Percentiles rank a stretch among this genome's conserved stretches.
Evolutionary conservation across 2,797 vertebrate genomes (phyloP).

Genomic region (Chanos chanos): DNA sequence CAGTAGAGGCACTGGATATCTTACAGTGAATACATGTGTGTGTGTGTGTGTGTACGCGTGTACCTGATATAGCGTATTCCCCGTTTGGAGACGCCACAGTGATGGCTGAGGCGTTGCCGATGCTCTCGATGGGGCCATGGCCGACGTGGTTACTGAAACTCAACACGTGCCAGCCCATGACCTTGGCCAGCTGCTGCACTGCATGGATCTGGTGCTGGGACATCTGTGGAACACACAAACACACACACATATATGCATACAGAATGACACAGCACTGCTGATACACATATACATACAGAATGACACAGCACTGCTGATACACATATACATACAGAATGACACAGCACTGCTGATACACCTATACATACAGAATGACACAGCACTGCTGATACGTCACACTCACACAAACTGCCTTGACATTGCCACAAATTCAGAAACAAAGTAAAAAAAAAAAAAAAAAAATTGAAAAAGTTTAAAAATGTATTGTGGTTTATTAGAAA

Average conservation of each 20-base stretch:
- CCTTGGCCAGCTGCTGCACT: slow-evolving; percentile 96
- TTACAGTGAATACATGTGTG: neutral
- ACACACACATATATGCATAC: neutral
- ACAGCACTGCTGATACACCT: neutral
- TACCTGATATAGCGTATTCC: slow-evolving; percentile 93
- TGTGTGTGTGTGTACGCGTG: neutral
- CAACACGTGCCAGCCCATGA: slow-evolving; percentile 98
- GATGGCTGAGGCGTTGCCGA: slow-evolving; percentile 93
- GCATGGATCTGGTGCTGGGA: slow-evolving; percentile 98
- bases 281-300: neutral
- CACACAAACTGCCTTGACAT: too few species aligned
- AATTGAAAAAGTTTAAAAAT: too few species aligned
- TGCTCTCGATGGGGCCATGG: slow-evolving; percentile 90
- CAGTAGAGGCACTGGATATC: too few species aligned
- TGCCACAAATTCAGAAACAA: too few species aligned
- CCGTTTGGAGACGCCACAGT: slow-evolving; percentile 92
- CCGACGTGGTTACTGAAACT: slow-evolving; percentile 97
- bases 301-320: neutral
- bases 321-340: slow-evolving; percentile 4
- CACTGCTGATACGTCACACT: neutral
- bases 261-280: neutral
- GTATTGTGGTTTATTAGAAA: too few species aligned
- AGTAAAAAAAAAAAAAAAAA: too few species aligned
- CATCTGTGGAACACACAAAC: slow-evolving; percentile 75
- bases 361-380: neutral